Evolutionary conservation across 1,140 invertebrate genomes (phyloP), one percentile per base, ranked within the genome.

Genomic region (Bombus cullumanus): DNA sequence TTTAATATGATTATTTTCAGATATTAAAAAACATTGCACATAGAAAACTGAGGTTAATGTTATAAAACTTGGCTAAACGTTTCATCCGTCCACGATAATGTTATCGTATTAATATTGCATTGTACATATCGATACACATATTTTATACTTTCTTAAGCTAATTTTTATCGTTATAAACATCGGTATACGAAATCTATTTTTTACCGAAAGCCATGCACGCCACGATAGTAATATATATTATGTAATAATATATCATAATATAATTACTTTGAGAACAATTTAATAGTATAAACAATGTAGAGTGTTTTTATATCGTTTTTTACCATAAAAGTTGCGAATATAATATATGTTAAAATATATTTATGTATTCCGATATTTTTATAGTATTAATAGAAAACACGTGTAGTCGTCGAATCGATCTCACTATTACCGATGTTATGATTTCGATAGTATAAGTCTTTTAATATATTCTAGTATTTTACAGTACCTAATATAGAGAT

Each of bases 41-140:
- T 72, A 22, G 37, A n/a, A 22, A 80, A 71, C 85, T 64, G 31
- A n/a, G 41, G 76, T 72, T 66, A 72, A 68, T 59, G 4, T 73
- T 72, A 5, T 59, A 77, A 59, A 31, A 28, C 76, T 75, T 22
- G 25, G 37, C n/a, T 86, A 47, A 73, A 82, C 10, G 59, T 82
- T 62, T 71, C 69, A 83, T 92, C 91, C 90, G 89, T 92, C 91
- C 91, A 88, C 73, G 39, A 77, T 43, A 88, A n/a, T 39, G 71
- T 86, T 34, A 84, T 88, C 83, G 37, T 62, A 74, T 62, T 77
- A 64, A 74, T 79, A 37, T 80, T 87, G 37, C 34, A 78, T 47
- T 87, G 39, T 89, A 81, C 25, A 88, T 88, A 88, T 39, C 2
- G 53, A 15, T 57, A 28, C 34, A 69, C n/a, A 37, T 88, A 85